Base-by-base conservation (phyloP, 2,888 invertebrate genomes). In the Eupeodes latifasciatus region DNA sequence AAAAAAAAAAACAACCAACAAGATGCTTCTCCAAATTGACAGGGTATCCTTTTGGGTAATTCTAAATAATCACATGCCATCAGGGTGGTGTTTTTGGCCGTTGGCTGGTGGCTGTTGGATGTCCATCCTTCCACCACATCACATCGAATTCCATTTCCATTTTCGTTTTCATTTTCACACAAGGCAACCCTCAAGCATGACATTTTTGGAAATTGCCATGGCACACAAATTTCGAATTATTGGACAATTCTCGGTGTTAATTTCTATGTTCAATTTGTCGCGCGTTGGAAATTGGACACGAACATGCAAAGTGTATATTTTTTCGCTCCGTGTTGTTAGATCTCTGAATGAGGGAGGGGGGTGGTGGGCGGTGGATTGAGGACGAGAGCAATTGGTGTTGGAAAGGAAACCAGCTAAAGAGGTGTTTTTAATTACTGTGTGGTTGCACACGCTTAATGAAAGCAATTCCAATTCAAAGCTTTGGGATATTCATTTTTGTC, bases 41-140 rank as follows among this genome's bases (percentile, higher is more conserved):
- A 76, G 79, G 83, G 83, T 76, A 84, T 87, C 80, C 76, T 77
- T 87, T 77, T 77, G 61, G 83, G 83, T 80, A 75, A 83, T 87
- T 87, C 75, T 47, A 51, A 76, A 71, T 87, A 83, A 83, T 83
- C 78, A 81, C 69, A 81, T 69, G 44, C 61, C 59, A 74, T 27
- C 27, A 27, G 27, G 27, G 27, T 27, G 27, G 27, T 27, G 27
- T 27, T 27, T 27, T 1, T 27, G 27, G 77, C 77, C 74, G 78
- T 78, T 47, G 64, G 36, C 19, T 19, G 55, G 16, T 55, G 19
- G 36, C 19, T 19, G 55, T 55, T 55, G 19, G n/a, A 27, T 64
- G 64, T 64, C 47, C 49, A 19, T 61, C 75, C 27, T 27, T 27
- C 27, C 27, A 27, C 27, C 85, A 84, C 81, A 40, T 40, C 40